Evolutionary conservation across 2,113 vertebrate species (phyloP).

Genomic region (Fukomys damarensis): DNA sequence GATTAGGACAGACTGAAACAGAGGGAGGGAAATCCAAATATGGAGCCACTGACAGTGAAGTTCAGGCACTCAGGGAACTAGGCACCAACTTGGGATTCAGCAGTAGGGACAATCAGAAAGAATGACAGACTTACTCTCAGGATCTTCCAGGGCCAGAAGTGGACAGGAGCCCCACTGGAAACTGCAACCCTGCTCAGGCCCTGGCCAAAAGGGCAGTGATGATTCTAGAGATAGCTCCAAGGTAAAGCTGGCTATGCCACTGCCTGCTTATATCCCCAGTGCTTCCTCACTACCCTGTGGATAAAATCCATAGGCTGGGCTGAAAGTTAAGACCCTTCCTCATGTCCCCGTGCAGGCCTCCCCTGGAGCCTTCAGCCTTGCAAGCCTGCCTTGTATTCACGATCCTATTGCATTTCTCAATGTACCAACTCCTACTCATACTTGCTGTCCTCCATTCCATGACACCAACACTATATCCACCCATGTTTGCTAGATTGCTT

Average conservation of each 20-base stretch:
- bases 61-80: background rate
- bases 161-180: background rate
- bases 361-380: background rate
- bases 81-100: background rate
- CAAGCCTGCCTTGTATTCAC: background rate
- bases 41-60: background rate
- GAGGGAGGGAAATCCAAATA: background rate
- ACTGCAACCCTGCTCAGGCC: background rate
- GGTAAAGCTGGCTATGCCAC: background rate
- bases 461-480: background rate
- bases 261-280: background rate
- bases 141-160: background rate
- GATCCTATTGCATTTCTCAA: fast-evolving
- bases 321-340: background rate
- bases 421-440: background rate
- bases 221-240: background rate
- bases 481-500: background rate
- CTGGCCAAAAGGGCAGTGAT: background rate
- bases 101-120: background rate
- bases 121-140: background rate
- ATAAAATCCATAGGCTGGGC: background rate
- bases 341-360: background rate
- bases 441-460: background rate
- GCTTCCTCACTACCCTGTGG: background rate
- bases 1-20: background rate